phyloP scores from a whole-genome alignment of 2,797 vertebrate genomes.

The Sorex maritimensis region DNA sequence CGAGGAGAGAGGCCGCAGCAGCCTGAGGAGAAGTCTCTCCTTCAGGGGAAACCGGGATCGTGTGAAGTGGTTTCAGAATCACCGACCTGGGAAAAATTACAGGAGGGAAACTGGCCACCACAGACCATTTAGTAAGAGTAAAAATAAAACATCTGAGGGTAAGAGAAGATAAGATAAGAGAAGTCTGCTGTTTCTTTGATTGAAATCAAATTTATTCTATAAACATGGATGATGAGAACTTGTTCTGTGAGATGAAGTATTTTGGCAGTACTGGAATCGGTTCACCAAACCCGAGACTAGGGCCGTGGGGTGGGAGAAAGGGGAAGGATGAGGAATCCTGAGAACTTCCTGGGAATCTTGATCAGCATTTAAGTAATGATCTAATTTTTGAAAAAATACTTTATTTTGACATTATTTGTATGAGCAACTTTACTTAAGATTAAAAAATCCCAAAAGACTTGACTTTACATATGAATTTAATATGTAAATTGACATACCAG shows the following conservation, averaged over 20 bases:
- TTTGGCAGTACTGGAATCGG: neutral
- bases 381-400: neutral
- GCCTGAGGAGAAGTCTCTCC: fast-evolving
- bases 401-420: neutral
- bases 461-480: neutral
- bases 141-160: neutral
- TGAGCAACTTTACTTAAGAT: slow-evolving; percentile 14
- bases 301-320: fast-evolving
- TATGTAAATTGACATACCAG: no score
- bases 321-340: neutral
- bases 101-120: neutral
- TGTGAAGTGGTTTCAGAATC: neutral
- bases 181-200: neutral
- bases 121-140: neutral
- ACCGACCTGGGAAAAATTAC: neutral
- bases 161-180: no score
- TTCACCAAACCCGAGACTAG: neutral
- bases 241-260: neutral
- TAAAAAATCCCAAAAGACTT: neutral
- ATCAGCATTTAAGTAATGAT: neutral
- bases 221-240: neutral
- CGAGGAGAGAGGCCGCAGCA: fast-evolving
- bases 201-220: neutral
- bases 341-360: no score
- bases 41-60: no score